Evolutionary conservation across 1,140 invertebrate species (phyloP).

Genomic region (Drosophila kepulauana): DNA sequence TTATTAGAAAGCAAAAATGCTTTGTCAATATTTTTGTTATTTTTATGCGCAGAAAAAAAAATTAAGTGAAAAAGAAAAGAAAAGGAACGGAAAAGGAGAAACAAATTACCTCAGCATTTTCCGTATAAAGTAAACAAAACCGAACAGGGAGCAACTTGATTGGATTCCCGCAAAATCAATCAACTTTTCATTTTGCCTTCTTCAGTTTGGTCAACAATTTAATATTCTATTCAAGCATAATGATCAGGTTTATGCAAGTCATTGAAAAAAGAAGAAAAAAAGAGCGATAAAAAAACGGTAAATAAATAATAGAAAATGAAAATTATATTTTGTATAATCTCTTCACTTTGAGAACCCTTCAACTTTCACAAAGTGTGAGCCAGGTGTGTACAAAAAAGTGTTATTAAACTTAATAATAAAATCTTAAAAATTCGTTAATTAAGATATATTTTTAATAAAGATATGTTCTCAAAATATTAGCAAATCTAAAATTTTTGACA

Average conservation of each 20-base stretch:
- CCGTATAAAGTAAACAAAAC: slow-evolving; percentile 35
- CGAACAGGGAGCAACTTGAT: slow-evolving; percentile 21
- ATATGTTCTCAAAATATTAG: too few species aligned
- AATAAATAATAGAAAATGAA: slow-evolving; percentile 22
- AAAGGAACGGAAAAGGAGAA: slow-evolving; percentile 13
- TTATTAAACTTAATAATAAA: too few species aligned
- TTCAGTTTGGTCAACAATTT: slow-evolving; percentile 44
- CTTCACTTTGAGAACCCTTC: background rate
- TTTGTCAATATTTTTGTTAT: slow-evolving; percentile 63
- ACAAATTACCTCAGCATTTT: slow-evolving; percentile 27
- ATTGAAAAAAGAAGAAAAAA: slow-evolving; percentile 3
- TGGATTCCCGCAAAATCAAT: slow-evolving; percentile 52
- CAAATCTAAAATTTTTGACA: too few species aligned
- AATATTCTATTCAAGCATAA: slow-evolving; percentile 28
- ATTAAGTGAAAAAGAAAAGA: slow-evolving; percentile 11
- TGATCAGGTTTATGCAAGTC: slow-evolving; percentile 37
- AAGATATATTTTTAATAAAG: too few species aligned
- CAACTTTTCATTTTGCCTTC: slow-evolving; percentile 36
- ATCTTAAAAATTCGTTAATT: too few species aligned
- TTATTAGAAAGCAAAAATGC: slow-evolving; percentile 64
- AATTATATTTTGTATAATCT: slow-evolving; percentile 6
- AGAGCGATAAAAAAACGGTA: background rate
- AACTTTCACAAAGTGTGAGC: too few species aligned
- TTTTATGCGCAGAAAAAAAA: slow-evolving; percentile 37
- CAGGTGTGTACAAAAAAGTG: background rate